These are phyloP conservation scores for Dicyrtomina minuta DNA, from an alignment of 2,888 invertebrate genomes.

Conservation along the genomic window DNA sequence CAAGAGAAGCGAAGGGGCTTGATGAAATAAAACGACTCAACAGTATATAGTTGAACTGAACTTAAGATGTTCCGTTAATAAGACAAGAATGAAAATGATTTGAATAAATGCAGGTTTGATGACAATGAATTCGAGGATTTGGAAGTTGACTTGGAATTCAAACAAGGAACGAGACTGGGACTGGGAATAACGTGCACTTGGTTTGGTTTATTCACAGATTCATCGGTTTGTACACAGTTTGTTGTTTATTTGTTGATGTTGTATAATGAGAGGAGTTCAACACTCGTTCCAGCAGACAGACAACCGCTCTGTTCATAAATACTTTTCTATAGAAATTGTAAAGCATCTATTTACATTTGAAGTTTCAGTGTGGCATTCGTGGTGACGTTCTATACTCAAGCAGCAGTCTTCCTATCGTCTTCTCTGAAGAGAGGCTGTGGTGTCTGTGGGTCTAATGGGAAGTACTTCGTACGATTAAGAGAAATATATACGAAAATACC, in stretches of 20 bases:
- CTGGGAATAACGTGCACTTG: conserved; percentile 8
- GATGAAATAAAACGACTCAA: background rate
- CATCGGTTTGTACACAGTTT: background rate
- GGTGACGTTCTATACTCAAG: conserved; percentile 9
- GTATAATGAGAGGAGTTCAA: conserved; percentile 36
- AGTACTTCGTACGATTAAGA: conserved; percentile 21
- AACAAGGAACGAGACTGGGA: too few species aligned
- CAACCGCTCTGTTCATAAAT: conserved; percentile 14
- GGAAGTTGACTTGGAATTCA: too few species aligned
- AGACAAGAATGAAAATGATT: conserved; percentile 11
- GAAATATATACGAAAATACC: too few species aligned
- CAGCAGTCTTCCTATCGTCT: too few species aligned
- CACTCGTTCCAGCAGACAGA: conserved; percentile 34
- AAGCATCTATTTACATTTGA: conserved; percentile 15
- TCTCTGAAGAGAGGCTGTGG: background rate
- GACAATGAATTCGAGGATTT: too few species aligned
- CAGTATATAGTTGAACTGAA: background rate
- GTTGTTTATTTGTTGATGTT: conserved; percentile 20
- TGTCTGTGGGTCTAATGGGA: background rate
- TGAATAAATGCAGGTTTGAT: too few species aligned
- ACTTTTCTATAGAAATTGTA: conserved; percentile 9
- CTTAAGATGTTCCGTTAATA: conserved; percentile 12
- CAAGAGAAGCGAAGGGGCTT: background rate
- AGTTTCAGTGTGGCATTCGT: conserved; percentile 2
- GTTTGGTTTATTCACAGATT: conserved; percentile 2